Evolutionary conservation across 2,797 vertebrate species (phyloP), one percentile per base, ranked within the genome.

Genomic region (Pseudocheirus occidentalis): DNA sequence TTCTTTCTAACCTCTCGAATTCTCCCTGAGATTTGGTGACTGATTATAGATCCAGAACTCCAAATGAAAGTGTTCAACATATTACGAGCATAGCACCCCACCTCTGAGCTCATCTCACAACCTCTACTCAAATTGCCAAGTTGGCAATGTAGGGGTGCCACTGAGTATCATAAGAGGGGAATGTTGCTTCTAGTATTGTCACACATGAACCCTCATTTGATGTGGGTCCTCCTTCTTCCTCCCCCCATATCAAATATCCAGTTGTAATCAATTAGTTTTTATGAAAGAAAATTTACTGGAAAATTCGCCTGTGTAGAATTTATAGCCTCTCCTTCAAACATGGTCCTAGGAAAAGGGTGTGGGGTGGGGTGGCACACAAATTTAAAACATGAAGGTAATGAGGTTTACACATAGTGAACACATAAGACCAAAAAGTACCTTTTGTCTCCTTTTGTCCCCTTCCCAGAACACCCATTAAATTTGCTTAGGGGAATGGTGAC

Each of bases 11-110:
- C 5, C 1, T 92, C 93, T 55, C 62, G 16, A 52, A 53, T 66
- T 95, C 95, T 62, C 1, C 0, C 2, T n/a, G 14, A 24, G 16
- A 46, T 95, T 90, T 90, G 92, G 50, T 95, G 50, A 90, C 95
- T 56, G 92, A 94, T 96, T 91, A 93, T 55, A 97, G 29, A 34
- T 11, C n/a, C 10, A 96, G 90, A 27, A 52, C 34, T 96, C 18
- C 46, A 90, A 13, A 91, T 12, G 73, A 95, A 94, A 92, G 0
- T 40, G 0, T 0, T 24, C 2, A 81, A 73, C 31, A 95, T 95
- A 95, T 96, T 73, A 90, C 94, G 91, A 95, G 54, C 2, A 66
- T 14, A 53, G 28, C 62, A 91, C 4, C 62, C 53, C 1, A n/a
- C 28, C 55, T 90, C 66, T 73, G 18, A n/a, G n/a, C 18, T 46